These are phyloP conservation scores for Eublepharis macularius DNA, from an alignment of 2,113 vertebrate genomes.

Conservation along the genomic window DNA sequence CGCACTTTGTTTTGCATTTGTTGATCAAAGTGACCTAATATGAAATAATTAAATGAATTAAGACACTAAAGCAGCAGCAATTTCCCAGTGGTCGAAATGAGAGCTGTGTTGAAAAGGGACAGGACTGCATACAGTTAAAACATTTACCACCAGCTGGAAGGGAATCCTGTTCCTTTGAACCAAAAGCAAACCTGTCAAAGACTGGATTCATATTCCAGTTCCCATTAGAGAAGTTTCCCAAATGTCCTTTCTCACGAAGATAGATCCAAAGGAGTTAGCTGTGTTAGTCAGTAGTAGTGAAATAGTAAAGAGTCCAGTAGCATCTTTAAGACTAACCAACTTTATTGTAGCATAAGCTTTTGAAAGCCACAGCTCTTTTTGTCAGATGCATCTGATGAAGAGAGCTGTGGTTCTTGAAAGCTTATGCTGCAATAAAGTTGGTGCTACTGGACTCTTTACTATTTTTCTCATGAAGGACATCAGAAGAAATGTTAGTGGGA, in stretches of 20 bases:
- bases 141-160: slow-evolving; percentile 4
- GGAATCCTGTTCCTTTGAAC: neutral
- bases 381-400: no score
- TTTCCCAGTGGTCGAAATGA: neutral
- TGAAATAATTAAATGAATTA: slow-evolving; percentile 48
- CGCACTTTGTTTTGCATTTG: slow-evolving; percentile 46
- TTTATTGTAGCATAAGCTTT: no score
- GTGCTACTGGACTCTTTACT: no score
- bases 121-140: neutral
- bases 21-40: slow-evolving; percentile 31
- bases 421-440: no score
- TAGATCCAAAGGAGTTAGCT: no score
- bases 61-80: neutral
- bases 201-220: slow-evolving; percentile 12
- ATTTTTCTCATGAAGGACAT: rapidly evolving
- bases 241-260: neutral
- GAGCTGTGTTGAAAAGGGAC: neutral
- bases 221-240: neutral
- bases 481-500: neutral
- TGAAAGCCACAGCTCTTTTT: no score
- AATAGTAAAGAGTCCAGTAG: no score
- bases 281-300: no score
- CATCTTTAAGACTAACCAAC: no score
- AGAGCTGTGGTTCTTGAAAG: no score
- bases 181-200: neutral